phyloP scores from a whole-genome alignment of 2,888 invertebrate genomes.

The Pinctada fucata region DNA sequence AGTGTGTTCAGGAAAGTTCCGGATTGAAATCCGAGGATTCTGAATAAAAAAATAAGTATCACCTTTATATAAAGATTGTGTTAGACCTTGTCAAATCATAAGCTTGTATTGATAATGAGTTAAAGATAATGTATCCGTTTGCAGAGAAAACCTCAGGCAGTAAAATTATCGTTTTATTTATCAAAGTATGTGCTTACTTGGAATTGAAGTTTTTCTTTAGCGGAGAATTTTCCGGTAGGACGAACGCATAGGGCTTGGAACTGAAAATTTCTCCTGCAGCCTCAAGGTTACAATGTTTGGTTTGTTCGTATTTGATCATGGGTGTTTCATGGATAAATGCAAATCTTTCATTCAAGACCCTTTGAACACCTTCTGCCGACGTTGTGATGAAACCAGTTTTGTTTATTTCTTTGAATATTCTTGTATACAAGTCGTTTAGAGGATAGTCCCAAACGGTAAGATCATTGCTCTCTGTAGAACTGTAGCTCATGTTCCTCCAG shows the following conservation, averaged over 20 bases:
- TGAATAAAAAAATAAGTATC: slow-evolving; percentile 27
- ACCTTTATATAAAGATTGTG: neutral
- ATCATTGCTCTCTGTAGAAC: slow-evolving; percentile 12
- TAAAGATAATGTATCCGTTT: neutral
- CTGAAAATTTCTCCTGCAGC: slow-evolving; percentile 62
- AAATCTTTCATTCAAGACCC: slow-evolving; percentile 77
- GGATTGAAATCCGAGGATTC: slow-evolving; percentile 86
- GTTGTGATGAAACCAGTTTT: slow-evolving; percentile 85
- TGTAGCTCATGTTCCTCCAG: slow-evolving; percentile 62
- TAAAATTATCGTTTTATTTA: neutral
- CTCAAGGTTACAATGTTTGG: slow-evolving; percentile 53
- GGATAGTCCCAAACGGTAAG: slow-evolving; percentile 83
- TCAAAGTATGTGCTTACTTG: slow-evolving; percentile 11
- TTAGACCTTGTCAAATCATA: neutral
- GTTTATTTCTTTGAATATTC: slow-evolving; percentile 90
- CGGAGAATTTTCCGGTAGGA: slow-evolving; percentile 55
- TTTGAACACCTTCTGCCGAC: slow-evolving; percentile 86
- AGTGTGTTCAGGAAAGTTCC: slow-evolving; percentile 89
- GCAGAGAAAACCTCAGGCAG: neutral
- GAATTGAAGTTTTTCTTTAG: slow-evolving; percentile 26
- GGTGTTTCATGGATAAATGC: slow-evolving; percentile 62
- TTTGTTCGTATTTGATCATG: slow-evolving; percentile 57
- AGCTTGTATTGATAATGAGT: neutral
- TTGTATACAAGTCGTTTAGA: slow-evolving; percentile 92
- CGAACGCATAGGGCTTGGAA: slow-evolving; percentile 62